phyloP scores from a whole-genome alignment of 2,113 vertebrate species.

The Chaetodon auriga region DNA sequence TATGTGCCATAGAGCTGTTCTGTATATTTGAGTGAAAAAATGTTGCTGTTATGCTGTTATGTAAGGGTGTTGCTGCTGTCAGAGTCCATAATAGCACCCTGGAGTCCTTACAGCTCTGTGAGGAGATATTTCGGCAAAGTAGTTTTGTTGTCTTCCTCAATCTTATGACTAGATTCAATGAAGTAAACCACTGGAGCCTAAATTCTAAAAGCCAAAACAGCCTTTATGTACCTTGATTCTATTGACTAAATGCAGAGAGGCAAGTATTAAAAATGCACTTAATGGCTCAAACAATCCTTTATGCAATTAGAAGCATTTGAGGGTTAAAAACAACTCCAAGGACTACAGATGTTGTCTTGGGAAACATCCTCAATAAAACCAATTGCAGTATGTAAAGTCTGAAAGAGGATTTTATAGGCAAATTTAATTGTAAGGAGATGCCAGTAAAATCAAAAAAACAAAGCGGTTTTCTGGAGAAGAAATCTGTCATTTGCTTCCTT shows the following conservation, averaged over 20 bases:
- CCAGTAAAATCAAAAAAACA: slow-evolving; percentile 2
- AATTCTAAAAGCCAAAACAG: slow-evolving; percentile 15
- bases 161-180: slow-evolving; percentile 30
- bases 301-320: background rate
- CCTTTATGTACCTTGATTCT: slow-evolving; percentile 18
- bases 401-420: background rate
- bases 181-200: slow-evolving; percentile 19
- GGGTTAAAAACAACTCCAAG: background rate
- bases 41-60: slow-evolving; percentile 65
- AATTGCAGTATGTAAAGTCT: background rate
- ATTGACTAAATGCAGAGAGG: slow-evolving; percentile 5
- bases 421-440: background rate
- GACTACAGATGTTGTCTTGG: background rate
- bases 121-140: slow-evolving; percentile 56
- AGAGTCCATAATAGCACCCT: slow-evolving; percentile 59
- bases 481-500: background rate
- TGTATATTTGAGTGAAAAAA: slow-evolving; percentile 48
- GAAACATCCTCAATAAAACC: background rate
- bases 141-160: slow-evolving; percentile 25
- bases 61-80: slow-evolving; percentile 61
- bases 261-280: slow-evolving; percentile 15
- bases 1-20: slow-evolving; percentile 47
- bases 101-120: slow-evolving; percentile 35
- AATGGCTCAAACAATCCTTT: slow-evolving; percentile 25
- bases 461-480: background rate